Evolutionary conservation across 2,797 vertebrate species (phyloP).

Genomic region (Falco naumanni): DNA sequence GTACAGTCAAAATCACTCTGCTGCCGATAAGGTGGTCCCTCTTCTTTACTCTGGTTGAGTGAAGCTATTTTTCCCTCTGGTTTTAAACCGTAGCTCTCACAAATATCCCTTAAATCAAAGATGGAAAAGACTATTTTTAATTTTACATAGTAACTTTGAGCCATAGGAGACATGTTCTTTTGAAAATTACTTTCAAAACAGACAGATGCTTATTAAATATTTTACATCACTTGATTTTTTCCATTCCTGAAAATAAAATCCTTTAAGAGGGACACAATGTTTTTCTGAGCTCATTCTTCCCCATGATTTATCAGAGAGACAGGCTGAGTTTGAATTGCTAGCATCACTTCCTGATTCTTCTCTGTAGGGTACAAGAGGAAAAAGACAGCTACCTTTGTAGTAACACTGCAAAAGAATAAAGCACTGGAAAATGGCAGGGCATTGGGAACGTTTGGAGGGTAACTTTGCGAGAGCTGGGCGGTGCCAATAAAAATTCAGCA

Average conservation of each 20-base stretch:
- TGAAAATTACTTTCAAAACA: neutral
- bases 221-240: neutral
- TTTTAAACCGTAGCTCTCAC: constrained; percentile 41
- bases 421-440: neutral
- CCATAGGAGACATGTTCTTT: neutral
- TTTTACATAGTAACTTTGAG: neutral
- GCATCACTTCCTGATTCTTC: neutral
- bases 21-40: constrained; percentile 80
- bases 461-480: neutral
- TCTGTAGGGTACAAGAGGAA: neutral
- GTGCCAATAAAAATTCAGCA: neutral
- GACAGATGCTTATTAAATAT: neutral
- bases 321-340: neutral
- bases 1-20: constrained; percentile 83
- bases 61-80: constrained; percentile 66
- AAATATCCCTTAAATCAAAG: neutral
- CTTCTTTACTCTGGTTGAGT: constrained; percentile 69
- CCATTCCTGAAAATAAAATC: neutral
- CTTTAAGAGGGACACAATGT: neutral
- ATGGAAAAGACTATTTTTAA: neutral
- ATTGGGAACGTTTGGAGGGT: neutral
- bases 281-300: neutral
- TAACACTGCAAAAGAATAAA: neutral
- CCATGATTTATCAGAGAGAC: neutral
- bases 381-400: neutral